Percentiles rank a stretch among this genome's conserved stretches.
phyloP scores from a whole-genome alignment of 2,113 vertebrate species.

The Clarias magur region DNA sequence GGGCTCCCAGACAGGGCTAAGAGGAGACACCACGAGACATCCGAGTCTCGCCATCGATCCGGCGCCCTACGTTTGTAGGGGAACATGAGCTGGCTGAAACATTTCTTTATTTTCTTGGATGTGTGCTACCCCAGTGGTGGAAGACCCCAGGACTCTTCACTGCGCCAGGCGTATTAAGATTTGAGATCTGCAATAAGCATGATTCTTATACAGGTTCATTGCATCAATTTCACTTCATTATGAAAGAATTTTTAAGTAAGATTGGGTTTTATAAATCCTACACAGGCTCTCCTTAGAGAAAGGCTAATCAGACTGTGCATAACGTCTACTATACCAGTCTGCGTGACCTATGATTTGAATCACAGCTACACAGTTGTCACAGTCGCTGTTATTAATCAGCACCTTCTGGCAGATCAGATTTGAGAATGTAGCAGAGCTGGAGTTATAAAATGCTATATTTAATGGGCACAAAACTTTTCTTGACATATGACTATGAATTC shows the following conservation, averaged over 20 bases:
- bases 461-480: neutral
- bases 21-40: conserved; percentile 28
- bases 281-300: neutral
- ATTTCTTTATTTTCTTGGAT: neutral
- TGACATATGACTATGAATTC: neutral
- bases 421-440: neutral
- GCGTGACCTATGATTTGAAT: neutral
- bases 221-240: neutral
- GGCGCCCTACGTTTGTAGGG: neutral
- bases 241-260: too few species aligned
- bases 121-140: neutral
- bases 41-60: conserved; percentile 29
- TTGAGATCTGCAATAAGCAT: neutral
- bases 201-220: neutral
- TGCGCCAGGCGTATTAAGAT: neutral
- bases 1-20: conserved; percentile 10
- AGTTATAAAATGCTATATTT: neutral
- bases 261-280: too few species aligned
- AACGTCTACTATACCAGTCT: neutral
- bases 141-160: neutral
- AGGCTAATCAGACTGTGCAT: neutral
- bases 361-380: neutral
- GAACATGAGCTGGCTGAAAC: conserved; percentile 8
- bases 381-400: neutral
- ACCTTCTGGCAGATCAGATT: neutral